A percentile compares a stretch with the other conserved stretches of the same genome.
phyloP scores from a whole-genome alignment of 2,113 vertebrate genomes.

The Empidonax traillii region DNA sequence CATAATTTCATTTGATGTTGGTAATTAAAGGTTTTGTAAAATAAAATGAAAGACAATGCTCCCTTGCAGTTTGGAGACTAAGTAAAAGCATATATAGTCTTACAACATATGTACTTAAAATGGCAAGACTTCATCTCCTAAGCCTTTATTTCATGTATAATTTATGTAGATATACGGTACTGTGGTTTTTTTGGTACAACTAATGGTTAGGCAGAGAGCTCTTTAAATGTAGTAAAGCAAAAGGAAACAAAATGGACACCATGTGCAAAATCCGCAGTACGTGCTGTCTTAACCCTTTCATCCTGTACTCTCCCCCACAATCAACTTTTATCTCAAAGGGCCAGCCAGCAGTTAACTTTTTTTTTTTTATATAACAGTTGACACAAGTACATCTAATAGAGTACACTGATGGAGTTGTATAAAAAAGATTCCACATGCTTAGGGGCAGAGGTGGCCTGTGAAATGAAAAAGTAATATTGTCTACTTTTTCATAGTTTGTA shows the following conservation, averaged over 20 bases:
- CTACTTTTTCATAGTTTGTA: neutral
- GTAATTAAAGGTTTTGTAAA: slow-evolving; percentile 49
- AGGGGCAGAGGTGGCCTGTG: neutral
- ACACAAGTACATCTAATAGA: neutral
- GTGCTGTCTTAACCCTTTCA: neutral
- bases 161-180: neutral
- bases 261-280: neutral
- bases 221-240: slow-evolving; percentile 4
- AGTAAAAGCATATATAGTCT: slow-evolving; percentile 9
- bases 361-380: neutral
- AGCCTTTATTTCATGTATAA: slow-evolving; percentile 15
- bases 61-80: neutral
- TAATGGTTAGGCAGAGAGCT: neutral
- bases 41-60: slow-evolving; percentile 14
- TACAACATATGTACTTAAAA: slow-evolving; percentile 1
- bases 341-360: neutral
- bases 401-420: neutral
- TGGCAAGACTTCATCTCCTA: neutral
- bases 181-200: neutral
- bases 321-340: neutral
- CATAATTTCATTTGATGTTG: slow-evolving; percentile 36
- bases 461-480: neutral
- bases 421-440: neutral
- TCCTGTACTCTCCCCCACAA: neutral
- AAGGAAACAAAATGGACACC: neutral